phyloP scores from a whole-genome alignment of 2,888 invertebrate species.

The Acrobasis consociella region DNA sequence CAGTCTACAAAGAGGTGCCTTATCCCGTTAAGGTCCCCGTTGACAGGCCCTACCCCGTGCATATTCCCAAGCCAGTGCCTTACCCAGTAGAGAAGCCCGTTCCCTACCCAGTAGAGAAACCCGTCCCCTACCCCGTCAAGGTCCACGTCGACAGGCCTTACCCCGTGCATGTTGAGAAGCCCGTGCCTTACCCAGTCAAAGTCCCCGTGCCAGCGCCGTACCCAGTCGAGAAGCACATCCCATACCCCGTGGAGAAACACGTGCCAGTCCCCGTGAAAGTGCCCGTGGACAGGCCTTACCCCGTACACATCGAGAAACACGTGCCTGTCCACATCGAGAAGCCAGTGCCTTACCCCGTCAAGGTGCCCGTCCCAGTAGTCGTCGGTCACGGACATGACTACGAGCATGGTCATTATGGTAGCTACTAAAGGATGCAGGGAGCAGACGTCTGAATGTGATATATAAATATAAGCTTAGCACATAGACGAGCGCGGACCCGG shows the following conservation, averaged over 20 bases:
- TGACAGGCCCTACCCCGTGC: conserved; percentile 85
- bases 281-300: conserved; percentile 85
- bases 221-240: conserved; percentile 83
- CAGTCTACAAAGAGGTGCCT: conserved; percentile 82
- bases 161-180: conserved; percentile 73
- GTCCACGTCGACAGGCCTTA: conserved; percentile 83
- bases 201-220: conserved; percentile 86
- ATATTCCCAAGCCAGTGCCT: conserved; percentile 83
- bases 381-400: conserved; percentile 74
- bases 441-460: conserved; percentile 80
- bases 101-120: conserved; percentile 84
- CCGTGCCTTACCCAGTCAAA: conserved; percentile 83
- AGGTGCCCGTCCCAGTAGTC: conserved; percentile 82
- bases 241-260: conserved; percentile 86
- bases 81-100: conserved; percentile 83
- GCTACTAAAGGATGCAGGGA: conserved; percentile 82
- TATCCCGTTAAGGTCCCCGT: conserved; percentile 86
- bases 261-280: conserved; percentile 86
- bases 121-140: conserved; percentile 84
- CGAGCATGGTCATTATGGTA: conserved; percentile 78
- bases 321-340: conserved; percentile 85
- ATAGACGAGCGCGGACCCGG: conserved; percentile 60
- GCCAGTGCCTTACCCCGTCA: conserved; percentile 84
- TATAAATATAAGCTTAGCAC: conserved; percentile 79
- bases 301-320: conserved; percentile 85